phyloP scores from a whole-genome alignment of 2,797 vertebrate species.

The Simalia tracyae region DNA sequence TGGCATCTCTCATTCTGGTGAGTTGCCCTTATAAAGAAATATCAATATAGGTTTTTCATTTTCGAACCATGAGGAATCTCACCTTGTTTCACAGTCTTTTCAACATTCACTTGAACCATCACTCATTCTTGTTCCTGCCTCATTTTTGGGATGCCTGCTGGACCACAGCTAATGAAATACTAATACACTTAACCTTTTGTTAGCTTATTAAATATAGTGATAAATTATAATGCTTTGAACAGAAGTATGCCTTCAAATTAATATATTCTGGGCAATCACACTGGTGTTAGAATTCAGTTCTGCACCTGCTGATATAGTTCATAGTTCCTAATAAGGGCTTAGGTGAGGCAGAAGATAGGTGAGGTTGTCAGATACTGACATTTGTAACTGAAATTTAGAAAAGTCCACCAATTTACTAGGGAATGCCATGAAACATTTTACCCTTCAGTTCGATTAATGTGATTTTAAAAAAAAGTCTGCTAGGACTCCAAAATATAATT shows the following conservation, averaged over 20 bases:
- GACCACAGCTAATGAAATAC: background rate
- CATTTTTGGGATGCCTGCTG: background rate
- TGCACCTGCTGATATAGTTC: background rate
- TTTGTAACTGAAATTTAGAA: background rate
- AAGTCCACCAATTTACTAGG: background rate
- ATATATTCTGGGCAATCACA: background rate
- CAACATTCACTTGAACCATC: background rate
- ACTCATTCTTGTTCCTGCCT: background rate
- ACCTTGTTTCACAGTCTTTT: constrained; percentile 7
- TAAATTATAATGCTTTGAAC: background rate
- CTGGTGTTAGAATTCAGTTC: background rate
- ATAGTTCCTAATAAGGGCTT: background rate
- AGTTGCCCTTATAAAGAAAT: background rate
- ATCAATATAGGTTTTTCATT: background rate
- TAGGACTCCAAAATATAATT: background rate
- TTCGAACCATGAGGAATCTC: background rate
- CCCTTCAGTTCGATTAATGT: background rate
- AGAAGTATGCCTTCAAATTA: background rate
- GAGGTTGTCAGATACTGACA: background rate
- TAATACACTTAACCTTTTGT: background rate
- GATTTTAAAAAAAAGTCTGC: background rate
- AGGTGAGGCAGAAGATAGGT: background rate
- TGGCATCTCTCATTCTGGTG: background rate
- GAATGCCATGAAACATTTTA: background rate
- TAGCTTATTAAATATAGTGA: background rate